phyloP scores from a whole-genome alignment of 2,888 invertebrate species.

The Sesia apiformis region DNA sequence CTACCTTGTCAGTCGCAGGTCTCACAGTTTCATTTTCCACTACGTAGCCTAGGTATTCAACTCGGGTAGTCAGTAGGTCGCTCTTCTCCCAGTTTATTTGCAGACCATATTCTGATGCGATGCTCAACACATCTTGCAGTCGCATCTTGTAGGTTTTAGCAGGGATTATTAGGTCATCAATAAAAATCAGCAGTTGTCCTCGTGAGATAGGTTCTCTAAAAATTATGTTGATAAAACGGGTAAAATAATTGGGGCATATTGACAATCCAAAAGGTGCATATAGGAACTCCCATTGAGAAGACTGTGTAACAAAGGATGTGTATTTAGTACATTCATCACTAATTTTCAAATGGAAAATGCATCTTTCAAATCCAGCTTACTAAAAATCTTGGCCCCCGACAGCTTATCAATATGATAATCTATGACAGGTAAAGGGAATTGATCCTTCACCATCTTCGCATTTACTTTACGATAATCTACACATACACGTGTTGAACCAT shows the following conservation, averaged over 20 bases:
- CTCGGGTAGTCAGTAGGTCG: slow-evolving; percentile 21
- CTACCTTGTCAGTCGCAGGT: slow-evolving; percentile 2
- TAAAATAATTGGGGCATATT: slow-evolving; percentile 31
- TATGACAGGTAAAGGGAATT: slow-evolving; percentile 31
- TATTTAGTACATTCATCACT: slow-evolving; percentile 21
- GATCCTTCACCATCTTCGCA: slow-evolving; percentile 22
- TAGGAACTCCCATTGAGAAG: slow-evolving; percentile 32
- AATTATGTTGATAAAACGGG: slow-evolving; percentile 17
- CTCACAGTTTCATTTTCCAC: slow-evolving; percentile 10
- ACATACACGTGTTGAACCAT: slow-evolving; percentile 16
- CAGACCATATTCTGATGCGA: slow-evolving; percentile 19
- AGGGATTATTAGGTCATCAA: slow-evolving; percentile 14
- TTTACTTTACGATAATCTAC: slow-evolving; percentile 36
- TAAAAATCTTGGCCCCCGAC: slow-evolving; percentile 11
- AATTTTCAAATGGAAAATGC: slow-evolving; percentile 32
- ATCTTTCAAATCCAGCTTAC: slow-evolving; percentile 22
- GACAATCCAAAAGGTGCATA: slow-evolving; percentile 39
- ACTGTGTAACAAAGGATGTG: slow-evolving; percentile 34
- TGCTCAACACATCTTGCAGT: slow-evolving; percentile 11
- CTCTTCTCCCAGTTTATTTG: slow-evolving; percentile 29
- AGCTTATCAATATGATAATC: slow-evolving; percentile 36
- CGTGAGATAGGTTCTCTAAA: slow-evolving; percentile 10
- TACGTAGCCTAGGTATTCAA: slow-evolving; percentile 18
- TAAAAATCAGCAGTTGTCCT: slow-evolving; percentile 3
- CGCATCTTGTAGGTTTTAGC: slow-evolving; percentile 12